Base-by-base conservation (phyloP, 2,113 vertebrate species). In the Nymphicus hollandicus region DNA sequence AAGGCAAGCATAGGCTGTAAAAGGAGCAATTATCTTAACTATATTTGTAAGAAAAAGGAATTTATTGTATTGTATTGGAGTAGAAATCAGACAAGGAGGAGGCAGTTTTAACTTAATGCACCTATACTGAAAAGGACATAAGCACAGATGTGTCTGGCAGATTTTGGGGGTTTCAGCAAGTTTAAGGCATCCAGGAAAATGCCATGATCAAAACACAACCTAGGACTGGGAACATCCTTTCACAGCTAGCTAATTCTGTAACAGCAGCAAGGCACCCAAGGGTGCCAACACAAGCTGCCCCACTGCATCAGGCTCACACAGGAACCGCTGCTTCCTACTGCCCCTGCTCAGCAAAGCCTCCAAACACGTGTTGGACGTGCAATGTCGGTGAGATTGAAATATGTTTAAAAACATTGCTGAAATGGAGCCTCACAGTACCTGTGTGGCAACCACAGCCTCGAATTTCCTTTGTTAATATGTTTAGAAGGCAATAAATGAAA, bases 261-360 rank as follows among this genome's bases (percentile, higher is more conserved):
- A 27, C 5, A 27, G 46, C 35, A 68, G 23, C 28, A 37, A 63
- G 47, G 41, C 19, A 35, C 10, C 25, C 55, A 33, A 37, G 29
- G 35, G 64, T 20, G 25, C 29, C 23, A 49, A 6, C 14, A 15
- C 31, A n/a, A 5, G 18, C 52, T 12, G 43, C 31, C 47, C 46
- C 53, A 55, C 17, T 23, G 41, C 56, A 60, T 11, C 43, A 25
- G 50, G 29, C n/a, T n/a, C 60, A 25, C n/a, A 17, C 1, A 5
- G 19, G 10, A 37, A 43, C 18, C 0, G 1, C 29, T 3, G 2
- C 4, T 28, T 29, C 47, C 47, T 13, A 3, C 17, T 22, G 20
- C 10, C 46, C 7, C 31, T 24, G 49, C 55, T 44, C 41, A 6
- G 31, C 44, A 55, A 39, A 50, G 64, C 46, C 11, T 43, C 44